Base-by-base conservation (phyloP, 2,113 vertebrate species). In the Steatornis caripensis region DNA sequence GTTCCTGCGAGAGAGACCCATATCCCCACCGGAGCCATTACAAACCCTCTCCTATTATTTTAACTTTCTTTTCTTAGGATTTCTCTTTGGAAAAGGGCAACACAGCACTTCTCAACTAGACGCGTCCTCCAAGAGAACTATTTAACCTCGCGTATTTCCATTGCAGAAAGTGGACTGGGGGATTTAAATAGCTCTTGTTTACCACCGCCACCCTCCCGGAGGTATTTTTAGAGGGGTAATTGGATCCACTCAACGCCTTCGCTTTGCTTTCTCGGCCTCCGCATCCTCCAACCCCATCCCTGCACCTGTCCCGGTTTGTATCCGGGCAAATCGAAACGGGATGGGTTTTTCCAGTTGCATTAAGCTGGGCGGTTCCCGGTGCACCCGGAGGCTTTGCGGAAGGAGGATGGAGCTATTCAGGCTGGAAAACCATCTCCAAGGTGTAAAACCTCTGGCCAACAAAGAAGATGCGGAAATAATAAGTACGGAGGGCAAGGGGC, bases 171-270 rank as follows among this genome's bases (percentile, higher is more conserved):
- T 3, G 22, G 70, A 65, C 7, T 2, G 3, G 7, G 19, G 70
- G 92, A 90, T 93, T 87, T 64, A 93, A 94, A 91, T 83, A 93
- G 88, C 83, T 88, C 90, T 43, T 90, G 85, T 95, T 94, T 97
- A 94, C 86, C 87, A 60, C 55, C 8, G 8, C 72, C 79, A 61
- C 64, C 19, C 78, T 58, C 90, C 53, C 12, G 1, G 84, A 29
- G 36, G 92, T 94, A 95, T 97, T 96, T 96, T 92, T 96, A 94
- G 96, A 72, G 75, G 26, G 10, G 96, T 90, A 94, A 94, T 6
- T 6, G 15, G 92, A 97, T 93, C 88, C 90, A 46, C 78, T 21
- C 2, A 3, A 37, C 1, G 45, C 84, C 68, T 80, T 84, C 4
- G 0, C 41, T 90, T 76, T 12, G 80, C 84, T 92, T 85, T 88